Base-by-base conservation (phyloP, 2,888 invertebrate genomes). In the Cinara cedri region DNA sequence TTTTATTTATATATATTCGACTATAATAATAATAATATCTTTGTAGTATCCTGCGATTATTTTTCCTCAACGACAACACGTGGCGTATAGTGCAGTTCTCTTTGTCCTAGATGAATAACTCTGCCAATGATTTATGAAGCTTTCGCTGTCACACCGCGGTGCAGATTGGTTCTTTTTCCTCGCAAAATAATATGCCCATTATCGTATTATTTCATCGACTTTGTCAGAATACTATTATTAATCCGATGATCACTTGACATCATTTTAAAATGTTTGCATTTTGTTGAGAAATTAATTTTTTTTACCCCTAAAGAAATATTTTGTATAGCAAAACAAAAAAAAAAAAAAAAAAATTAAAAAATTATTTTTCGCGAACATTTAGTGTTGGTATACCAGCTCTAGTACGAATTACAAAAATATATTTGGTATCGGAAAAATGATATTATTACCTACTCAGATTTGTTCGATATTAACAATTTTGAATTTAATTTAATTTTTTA, bases 71-170 rank as follows among this genome's bases (percentile, higher is more conserved):
- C n/a, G 49, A 16, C 57, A 72, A 16, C 57, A 72, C 26, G 1
- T 26, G 46, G 19, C 34, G 26, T 62, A 49, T 26, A 19, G 26
- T 72, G n/a, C n/a, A n/a, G n/a, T n/a, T n/a, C n/a, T 34, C 11
- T 72, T 72, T 60, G 21, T 49, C 46, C 9, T 62, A 34, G 26
- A 72, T 19, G 34, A 72, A 49, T 62, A 49, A 49, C 60, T 72
- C n/a, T n/a, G n/a, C n/a, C 24, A n/a, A 19, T 49, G 60, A 62
- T 72, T 72, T 62, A 72, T 62, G 72, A 62, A 72, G 26, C 24
- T 72, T 72, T 26, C 13, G 10, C 42, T 72, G 49, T 72, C 34
- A 14, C 49, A n/a, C n/a, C n/a, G n/a, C n/a, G n/a, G n/a, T n/a
- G n/a, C n/a, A 34, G 26, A 49, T 72, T 60, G 14, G n/a, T 46